Percentiles rank a stretch among this genome's conserved stretches.
Evolutionary conservation across 2,113 vertebrate genomes (phyloP).

Genomic region (Onychostoma macrolepis): DNA sequence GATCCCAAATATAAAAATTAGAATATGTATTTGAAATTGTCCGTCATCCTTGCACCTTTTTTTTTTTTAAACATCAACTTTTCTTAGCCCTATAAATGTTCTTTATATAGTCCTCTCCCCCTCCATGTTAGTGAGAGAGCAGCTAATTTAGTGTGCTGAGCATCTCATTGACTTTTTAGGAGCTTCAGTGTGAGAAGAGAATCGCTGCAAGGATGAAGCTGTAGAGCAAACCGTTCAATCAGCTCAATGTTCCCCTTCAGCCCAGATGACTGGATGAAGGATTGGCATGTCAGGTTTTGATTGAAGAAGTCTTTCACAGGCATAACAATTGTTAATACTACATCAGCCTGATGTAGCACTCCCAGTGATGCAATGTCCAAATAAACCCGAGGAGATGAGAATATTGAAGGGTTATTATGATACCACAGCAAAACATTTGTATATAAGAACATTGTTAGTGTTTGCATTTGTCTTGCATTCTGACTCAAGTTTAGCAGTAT

Average conservation of each 20-base stretch:
- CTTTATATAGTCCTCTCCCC: neutral
- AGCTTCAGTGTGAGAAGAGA: slow-evolving; percentile 4
- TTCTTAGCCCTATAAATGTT: neutral
- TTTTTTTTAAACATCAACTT: neutral
- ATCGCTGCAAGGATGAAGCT: neutral
- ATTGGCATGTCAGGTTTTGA: slow-evolving; percentile 41
- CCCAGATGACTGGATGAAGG: slow-evolving; percentile 19
- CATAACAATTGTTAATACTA: slow-evolving; percentile 18
- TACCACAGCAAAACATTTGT: neutral
- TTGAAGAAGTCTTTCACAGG: slow-evolving; percentile 32
- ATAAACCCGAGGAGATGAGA: neutral
- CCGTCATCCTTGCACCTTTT: neutral
- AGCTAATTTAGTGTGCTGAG: slow-evolving; percentile 26
- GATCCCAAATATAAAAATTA: too few relatives aligned
- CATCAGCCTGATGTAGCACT: neutral
- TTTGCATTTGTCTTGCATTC: neutral
- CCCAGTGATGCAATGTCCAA: neutral
- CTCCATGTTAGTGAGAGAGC: neutral
- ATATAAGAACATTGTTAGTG: neutral
- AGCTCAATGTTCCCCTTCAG: slow-evolving; percentile 28
- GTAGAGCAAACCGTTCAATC: slow-evolving; percentile 43
- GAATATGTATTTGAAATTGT: neutral
- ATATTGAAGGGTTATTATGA: neutral
- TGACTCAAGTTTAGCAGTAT: neutral
- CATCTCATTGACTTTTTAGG: slow-evolving; percentile 20